Percentiles rank a stretch among this genome's conserved stretches.
Conservation (phyloP, 2,797 vertebrate genomes). For the Cottoperca gobio region DNA sequence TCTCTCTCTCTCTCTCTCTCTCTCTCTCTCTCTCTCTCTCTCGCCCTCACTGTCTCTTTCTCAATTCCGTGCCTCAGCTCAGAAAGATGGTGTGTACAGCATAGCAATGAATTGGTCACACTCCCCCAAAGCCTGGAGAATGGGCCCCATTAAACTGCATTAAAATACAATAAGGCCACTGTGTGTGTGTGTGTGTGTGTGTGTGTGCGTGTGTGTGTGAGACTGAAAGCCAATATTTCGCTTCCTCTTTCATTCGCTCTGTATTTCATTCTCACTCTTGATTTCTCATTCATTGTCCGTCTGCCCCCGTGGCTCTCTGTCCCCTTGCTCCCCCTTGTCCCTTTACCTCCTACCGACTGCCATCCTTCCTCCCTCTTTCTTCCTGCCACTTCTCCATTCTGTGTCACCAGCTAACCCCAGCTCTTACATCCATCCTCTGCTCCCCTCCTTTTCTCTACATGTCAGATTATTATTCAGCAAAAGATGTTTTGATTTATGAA, state of each 20-base stretch:
- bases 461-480: slow-evolving; percentile 50
- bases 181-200: slow-evolving; percentile 36
- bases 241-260: slow-evolving; percentile 51
- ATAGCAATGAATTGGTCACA: slow-evolving; percentile 80
- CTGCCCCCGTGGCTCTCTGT: slow-evolving; percentile 53
- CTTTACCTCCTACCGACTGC: slow-evolving; percentile 40
- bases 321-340: slow-evolving; percentile 15
- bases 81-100: slow-evolving; percentile 70
- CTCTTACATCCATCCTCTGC: slow-evolving; percentile 8
- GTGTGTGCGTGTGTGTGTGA: slow-evolving; percentile 11
- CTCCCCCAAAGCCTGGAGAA: slow-evolving; percentile 72
- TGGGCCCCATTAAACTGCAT: slow-evolving; percentile 83
- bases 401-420: slow-evolving; percentile 18
- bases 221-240: slow-evolving; percentile 66
- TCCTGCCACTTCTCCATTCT: slow-evolving; percentile 18
- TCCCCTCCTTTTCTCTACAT: slow-evolving; percentile 11
- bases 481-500: slow-evolving; percentile 48
- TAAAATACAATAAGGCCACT: slow-evolving; percentile 83
- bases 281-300: slow-evolving; percentile 62
- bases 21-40: slow-evolving; percentile 48
- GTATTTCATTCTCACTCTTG: slow-evolving; percentile 64
- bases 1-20: slow-evolving; percentile 20
- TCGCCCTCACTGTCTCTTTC: slow-evolving; percentile 48
- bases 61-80: slow-evolving; percentile 61
- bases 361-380: slow-evolving; percentile 30